phyloP scores from a whole-genome alignment of 2,113 vertebrate species.

The Nyctereutes procyonoides region DNA sequence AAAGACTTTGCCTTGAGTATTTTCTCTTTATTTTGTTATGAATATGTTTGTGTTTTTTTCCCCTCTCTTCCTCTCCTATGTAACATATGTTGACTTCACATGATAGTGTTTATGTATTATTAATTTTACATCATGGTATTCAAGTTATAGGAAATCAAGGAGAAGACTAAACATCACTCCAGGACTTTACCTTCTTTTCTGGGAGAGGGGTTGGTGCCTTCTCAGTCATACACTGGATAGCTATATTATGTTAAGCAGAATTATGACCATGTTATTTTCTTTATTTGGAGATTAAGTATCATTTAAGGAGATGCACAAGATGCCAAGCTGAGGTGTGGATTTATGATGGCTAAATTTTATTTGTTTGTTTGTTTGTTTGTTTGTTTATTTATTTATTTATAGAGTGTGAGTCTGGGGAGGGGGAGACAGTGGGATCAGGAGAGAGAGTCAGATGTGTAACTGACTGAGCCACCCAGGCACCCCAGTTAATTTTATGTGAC shows the following conservation, averaged over 20 bases:
- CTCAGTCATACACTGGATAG: not conserved
- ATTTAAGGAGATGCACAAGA: not conserved
- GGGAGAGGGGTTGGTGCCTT: not conserved
- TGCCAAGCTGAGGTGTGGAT: not conserved
- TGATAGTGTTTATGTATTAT: slow-evolving; percentile 13
- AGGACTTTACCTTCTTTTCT: not conserved
- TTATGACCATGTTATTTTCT: not conserved
- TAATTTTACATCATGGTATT: not conserved
- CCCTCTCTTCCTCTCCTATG: not conserved
- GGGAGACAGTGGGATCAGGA: not conserved
- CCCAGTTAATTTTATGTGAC: not conserved
- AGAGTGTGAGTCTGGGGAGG: not conserved
- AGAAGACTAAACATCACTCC: not conserved
- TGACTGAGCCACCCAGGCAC: not conserved
- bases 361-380: not conserved
- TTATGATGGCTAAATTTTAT: not conserved
- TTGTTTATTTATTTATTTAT: not conserved
- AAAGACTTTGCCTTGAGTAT: not conserved
- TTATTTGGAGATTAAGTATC: not conserved
- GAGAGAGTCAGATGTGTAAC: not conserved
- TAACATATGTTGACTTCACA: not conserved
- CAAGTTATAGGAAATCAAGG: not conserved
- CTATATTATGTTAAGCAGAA: not conserved
- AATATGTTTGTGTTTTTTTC: not conserved
- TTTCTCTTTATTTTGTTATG: not conserved